Evolutionary conservation across 2,797 vertebrate species (phyloP).

Genomic region (Tragelaphus eurycerus): DNA sequence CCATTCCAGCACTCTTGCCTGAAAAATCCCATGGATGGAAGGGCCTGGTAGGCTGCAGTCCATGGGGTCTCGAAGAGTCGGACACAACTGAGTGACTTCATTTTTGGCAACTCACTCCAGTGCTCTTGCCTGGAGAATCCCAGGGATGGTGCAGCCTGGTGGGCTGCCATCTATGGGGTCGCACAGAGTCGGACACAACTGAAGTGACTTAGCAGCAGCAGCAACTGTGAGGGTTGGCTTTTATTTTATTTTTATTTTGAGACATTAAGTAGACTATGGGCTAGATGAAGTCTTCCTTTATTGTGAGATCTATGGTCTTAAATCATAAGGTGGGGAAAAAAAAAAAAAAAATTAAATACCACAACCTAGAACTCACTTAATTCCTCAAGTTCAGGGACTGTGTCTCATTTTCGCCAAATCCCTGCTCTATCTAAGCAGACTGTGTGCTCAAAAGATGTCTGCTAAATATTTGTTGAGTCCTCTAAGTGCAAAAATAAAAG

Average conservation of each 20-base stretch:
- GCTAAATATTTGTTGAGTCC: not conserved
- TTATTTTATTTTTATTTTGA: not conserved
- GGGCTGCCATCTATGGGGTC: accelerated
- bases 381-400: not conserved
- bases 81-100: accelerated
- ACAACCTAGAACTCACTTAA: not conserved
- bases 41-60: too few relatives aligned
- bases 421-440: not conserved
- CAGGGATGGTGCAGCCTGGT: accelerated
- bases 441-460: not conserved
- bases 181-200: too few relatives aligned
- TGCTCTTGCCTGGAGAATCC: too few relatives aligned
- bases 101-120: too few relatives aligned
- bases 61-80: accelerated
- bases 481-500: not conserved
- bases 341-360: not conserved
- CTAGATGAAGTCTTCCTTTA: not conserved
- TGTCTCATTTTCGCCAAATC: not conserved
- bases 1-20: too few relatives aligned
- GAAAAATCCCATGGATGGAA: too few relatives aligned
- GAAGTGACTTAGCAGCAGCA: too few relatives aligned
- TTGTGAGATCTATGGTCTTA: not conserved
- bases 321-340: not conserved
- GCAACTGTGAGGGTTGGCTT: not conserved
- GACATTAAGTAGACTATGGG: not conserved